A percentile compares a stretch with the other conserved stretches of the same genome.
Conservation (phyloP, 2,797 vertebrate genomes). For the Alcedo atthis region DNA sequence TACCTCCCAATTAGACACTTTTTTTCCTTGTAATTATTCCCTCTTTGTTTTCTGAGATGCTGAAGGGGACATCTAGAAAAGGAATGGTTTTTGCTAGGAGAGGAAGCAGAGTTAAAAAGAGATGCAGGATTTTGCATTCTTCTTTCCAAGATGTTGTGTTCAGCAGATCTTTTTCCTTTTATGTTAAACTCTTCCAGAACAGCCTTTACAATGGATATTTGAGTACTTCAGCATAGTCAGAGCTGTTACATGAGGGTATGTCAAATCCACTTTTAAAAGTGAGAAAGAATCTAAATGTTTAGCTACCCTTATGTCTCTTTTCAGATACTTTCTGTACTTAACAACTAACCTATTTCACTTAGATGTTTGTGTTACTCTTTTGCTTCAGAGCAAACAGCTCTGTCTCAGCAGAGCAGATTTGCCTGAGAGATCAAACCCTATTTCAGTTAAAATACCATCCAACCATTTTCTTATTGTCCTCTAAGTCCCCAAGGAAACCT, state of each 20-base stretch:
- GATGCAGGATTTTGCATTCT: slow-evolving; percentile 9
- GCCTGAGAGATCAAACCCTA: slow-evolving; percentile 56
- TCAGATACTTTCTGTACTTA: slow-evolving; percentile 62
- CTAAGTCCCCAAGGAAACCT: slow-evolving; percentile 33
- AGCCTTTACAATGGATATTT: not conserved
- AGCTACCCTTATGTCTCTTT: slow-evolving; percentile 36
- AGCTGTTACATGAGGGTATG: not conserved
- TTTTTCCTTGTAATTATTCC: slow-evolving; percentile 46
- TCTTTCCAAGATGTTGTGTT: slow-evolving; percentile 37
- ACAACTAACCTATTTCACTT: slow-evolving; percentile 40
- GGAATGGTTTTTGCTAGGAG: slow-evolving; percentile 47
- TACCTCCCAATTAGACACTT: slow-evolving; percentile 50
- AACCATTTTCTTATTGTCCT: slow-evolving; percentile 62
- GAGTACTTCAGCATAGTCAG: not conserved
- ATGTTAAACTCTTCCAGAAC: slow-evolving; percentile 34
- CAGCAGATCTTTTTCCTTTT: slow-evolving; percentile 20
- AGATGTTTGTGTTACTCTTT: slow-evolving; percentile 50
- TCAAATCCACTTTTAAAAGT: slow-evolving; percentile 2
- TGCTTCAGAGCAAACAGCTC: slow-evolving; percentile 29
- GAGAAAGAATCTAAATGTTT: slow-evolving; percentile 41
- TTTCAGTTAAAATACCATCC: slow-evolving; percentile 38
- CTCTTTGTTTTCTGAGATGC: slow-evolving; percentile 54
- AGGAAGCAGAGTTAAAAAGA: slow-evolving; percentile 15
- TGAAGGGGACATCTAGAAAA: slow-evolving; percentile 24
- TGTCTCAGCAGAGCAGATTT: slow-evolving; percentile 41